Evolutionary conservation across 2,113 vertebrate genomes (phyloP), one percentile per base, ranked within the genome.

Genomic region (Aleadryas rufinucha): DNA sequence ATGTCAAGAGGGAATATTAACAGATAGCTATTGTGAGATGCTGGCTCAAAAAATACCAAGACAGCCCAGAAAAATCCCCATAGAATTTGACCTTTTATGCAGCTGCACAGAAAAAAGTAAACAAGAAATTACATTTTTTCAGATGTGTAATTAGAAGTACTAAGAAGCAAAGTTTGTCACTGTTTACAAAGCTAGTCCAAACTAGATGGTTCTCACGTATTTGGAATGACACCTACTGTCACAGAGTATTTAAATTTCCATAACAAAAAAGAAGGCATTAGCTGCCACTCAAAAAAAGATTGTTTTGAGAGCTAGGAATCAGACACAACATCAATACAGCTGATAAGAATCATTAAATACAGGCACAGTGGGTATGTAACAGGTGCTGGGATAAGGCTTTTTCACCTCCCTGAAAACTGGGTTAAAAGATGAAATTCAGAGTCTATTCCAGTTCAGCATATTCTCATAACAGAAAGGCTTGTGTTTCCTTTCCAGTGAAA

Each of bases 91-190:
- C 79, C 83, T 96, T 87, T 81, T 52, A 71, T 50, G 93, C 95
- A 97, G 96, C 96, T 97, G 96, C 96, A 97, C 44, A 79, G 88
- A 68, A 81, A 94, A 97, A 95, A 94, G 88, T 94, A 96, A 96
- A 97, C 93, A 96, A 94, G 85, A 60, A 89, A 71, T 52, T 15
- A 33, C 35, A 71, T 80, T 91, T 96, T 93, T 91, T 97, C 93
- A 95, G 88, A 96, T 92, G 76, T 37, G 47, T 75, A 92, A 90
- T 84, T 75, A 75, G n/a, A 66, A 91, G 57, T 30, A 72, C 53
- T 61, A 66, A 64, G 79, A 57, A 86, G 70, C 22, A 60, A 87
- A 78, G 20, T 42, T 45, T 79, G 54, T 66, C 44, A 70, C 39
- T 78, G 26, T 66, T 88, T 81, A 87, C 84, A 81, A 90, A 88